A percentile compares a stretch with the other conserved stretches of the same genome.
phyloP scores from a whole-genome alignment of 2,113 vertebrate species.

The Sphyrna mokarran region DNA sequence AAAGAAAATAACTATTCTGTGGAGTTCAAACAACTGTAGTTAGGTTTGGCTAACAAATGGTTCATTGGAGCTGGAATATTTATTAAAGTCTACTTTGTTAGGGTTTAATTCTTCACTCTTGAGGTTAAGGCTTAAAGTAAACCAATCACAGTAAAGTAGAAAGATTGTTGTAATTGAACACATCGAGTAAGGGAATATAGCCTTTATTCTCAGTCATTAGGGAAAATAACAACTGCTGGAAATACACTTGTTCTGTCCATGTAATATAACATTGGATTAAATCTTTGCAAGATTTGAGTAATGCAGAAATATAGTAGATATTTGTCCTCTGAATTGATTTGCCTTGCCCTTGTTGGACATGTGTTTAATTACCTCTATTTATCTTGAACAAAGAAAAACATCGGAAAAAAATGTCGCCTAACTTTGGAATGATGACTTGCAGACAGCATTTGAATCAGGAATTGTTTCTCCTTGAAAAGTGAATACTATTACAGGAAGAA shows the following conservation, averaged over 20 bases:
- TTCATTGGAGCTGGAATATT: not conserved
- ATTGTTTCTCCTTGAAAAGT: no score
- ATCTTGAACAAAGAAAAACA: not conserved
- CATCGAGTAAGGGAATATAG: not conserved
- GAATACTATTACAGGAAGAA: not conserved
- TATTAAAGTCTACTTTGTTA: not conserved
- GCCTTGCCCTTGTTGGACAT: not conserved
- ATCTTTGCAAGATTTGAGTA: not conserved
- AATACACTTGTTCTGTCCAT: not conserved
- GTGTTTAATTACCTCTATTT: not conserved
- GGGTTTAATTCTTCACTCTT: not conserved
- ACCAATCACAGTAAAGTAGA: not conserved
- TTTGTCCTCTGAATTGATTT: not conserved
- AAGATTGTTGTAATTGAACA: not conserved
- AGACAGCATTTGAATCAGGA: no score
- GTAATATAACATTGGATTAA: not conserved
- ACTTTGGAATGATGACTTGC: not conserved
- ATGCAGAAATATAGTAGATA: not conserved
- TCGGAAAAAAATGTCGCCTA: not conserved
- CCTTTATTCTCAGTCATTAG: not conserved
- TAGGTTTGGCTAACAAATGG: not conserved
- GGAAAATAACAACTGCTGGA: not conserved
- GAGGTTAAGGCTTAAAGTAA: not conserved
- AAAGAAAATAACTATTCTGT: constrained; percentile 58
- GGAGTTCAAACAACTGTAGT: constrained; percentile 37